These are phyloP conservation scores for Leptocoma aspasia DNA, from an alignment of 2,113 vertebrate species.

Conservation along the genomic window DNA sequence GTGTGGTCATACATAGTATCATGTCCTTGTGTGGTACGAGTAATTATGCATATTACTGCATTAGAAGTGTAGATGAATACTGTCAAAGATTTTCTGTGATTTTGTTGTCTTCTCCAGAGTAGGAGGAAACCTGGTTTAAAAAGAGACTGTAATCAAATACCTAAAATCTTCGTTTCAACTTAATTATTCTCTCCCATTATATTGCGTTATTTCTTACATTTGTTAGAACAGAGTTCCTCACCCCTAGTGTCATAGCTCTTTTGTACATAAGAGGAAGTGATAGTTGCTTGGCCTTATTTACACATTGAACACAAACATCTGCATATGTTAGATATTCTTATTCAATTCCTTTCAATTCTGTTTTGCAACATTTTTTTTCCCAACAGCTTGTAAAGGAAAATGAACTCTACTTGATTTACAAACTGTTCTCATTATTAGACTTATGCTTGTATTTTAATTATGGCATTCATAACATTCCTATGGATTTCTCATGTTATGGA, in stretches of 20 bases:
- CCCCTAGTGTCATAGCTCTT: background rate
- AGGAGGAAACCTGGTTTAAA: background rate
- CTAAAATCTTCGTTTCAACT: background rate
- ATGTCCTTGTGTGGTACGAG: background rate
- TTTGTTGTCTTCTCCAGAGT: background rate
- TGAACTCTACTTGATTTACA: background rate
- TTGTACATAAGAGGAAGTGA: background rate
- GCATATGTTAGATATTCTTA: background rate
- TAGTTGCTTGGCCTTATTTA: background rate
- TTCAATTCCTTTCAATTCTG: background rate
- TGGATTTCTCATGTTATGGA: background rate
- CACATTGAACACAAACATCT: background rate
- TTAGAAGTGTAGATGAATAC: background rate
- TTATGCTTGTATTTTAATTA: background rate
- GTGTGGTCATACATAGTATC: background rate
- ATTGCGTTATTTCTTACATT: background rate
- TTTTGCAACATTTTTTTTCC: background rate
- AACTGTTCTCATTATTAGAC: background rate
- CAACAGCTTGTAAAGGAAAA: background rate
- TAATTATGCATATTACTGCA: background rate
- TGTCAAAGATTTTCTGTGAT: background rate
- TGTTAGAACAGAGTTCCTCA: background rate
- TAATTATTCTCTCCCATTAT: background rate
- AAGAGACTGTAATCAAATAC: background rate
- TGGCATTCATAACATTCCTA: background rate